Evolutionary conservation across 2,888 invertebrate genomes (phyloP).

Genomic region (Chironomus riparius): DNA sequence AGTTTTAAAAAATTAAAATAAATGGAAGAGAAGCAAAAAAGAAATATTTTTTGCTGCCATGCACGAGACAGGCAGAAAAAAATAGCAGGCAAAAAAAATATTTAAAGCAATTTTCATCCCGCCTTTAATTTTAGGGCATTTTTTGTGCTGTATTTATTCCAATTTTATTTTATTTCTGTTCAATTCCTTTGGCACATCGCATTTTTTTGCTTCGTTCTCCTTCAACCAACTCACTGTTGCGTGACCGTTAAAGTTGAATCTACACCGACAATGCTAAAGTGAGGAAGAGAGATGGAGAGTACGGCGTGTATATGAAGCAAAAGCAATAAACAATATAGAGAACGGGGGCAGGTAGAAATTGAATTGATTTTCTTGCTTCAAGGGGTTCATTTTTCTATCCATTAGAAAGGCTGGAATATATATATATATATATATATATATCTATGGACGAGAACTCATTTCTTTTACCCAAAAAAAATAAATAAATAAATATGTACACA

Average conservation of each 20-base stretch:
- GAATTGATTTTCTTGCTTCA: conserved; percentile 15
- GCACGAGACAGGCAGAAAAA: not conserved
- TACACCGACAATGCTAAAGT: not conserved
- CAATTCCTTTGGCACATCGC: conserved; percentile 1
- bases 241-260: conserved; percentile 19
- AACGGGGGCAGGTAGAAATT: conserved; percentile 12
- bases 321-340: not conserved
- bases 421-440: no score
- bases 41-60: not conserved
- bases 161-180: not conserved
- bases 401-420: not conserved
- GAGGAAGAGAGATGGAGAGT: not conserved
- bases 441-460: no score
- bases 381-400: not conserved
- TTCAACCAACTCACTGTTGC: conserved; percentile 18
- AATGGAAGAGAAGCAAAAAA: not conserved
- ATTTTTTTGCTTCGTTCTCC: not conserved
- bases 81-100: not conserved
- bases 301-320: not conserved
- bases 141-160: not conserved
- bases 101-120: conserved; percentile 21
- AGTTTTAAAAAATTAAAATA: not conserved
- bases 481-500: no score
- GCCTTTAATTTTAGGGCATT: conserved; percentile 17
- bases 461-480: no score